Percentiles rank a stretch among this genome's conserved stretches.
These are phyloP conservation scores for Dicroscelio sp. DNA, from an alignment of 2,888 invertebrate genomes.

Conservation along the genomic window DNA sequence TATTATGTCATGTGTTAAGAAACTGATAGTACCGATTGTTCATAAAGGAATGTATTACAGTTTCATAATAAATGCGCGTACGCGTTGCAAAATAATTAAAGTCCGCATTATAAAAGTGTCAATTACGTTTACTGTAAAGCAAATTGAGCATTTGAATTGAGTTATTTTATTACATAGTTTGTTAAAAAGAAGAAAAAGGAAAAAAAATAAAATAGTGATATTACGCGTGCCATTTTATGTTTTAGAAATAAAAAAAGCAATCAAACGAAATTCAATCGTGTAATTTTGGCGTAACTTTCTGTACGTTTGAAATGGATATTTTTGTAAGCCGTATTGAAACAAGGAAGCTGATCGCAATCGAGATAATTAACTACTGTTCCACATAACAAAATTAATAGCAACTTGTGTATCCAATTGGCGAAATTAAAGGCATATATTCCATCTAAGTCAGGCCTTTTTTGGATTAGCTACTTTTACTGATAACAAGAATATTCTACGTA, in stretches of 20 bases:
- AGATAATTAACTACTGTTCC: constrained; percentile 15
- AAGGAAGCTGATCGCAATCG: not conserved
- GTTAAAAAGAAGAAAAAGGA: no score
- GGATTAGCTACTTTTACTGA: constrained; percentile 55
- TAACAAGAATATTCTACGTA: constrained; percentile 25
- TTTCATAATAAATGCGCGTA: not conserved
- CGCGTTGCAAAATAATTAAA: constrained; percentile 25
- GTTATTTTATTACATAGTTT: not conserved
- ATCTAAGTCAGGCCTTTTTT: constrained; percentile 17
- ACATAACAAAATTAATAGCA: constrained; percentile 25
- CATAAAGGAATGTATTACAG: not conserved
- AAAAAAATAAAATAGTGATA: no score
- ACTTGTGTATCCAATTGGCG: not conserved
- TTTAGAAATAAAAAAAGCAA: no score
- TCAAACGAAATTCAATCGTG: no score
- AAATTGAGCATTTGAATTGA: constrained; percentile 8
- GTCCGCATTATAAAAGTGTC: not conserved
- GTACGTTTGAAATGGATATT: not conserved
- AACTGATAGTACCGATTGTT: not conserved
- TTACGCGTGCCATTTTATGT: no score
- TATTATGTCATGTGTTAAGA: constrained; percentile 1
- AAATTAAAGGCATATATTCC: constrained; percentile 10
- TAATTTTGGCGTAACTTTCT: no score
- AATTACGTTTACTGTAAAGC: not conserved
- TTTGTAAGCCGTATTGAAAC: no score